phyloP scores from a whole-genome alignment of 2,113 vertebrate species.

The Lepisosteus oculatus region DNA sequence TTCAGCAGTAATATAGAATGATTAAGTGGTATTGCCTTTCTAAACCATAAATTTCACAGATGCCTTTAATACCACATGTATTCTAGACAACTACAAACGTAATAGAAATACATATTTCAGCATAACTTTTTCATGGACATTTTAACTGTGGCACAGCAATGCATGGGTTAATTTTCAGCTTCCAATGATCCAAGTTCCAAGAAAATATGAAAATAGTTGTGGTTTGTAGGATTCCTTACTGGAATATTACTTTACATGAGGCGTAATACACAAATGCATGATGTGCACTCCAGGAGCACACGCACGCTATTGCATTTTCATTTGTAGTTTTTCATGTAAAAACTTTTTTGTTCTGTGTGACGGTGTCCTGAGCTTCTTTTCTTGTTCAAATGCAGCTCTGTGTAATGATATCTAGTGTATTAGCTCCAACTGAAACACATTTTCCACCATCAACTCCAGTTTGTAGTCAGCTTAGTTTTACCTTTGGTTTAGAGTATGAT shows the following conservation, averaged over 20 bases:
- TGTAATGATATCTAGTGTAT: too few relatives aligned
- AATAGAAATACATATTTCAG: too few relatives aligned
- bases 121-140: too few relatives aligned
- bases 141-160: neutral
- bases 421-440: too few relatives aligned
- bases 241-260: conserved; percentile 8
- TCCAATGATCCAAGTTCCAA: neutral
- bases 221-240: neutral
- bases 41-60: neutral
- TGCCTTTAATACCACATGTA: neutral
- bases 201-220: conserved; percentile 8
- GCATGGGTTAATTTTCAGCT: neutral
- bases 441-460: too few relatives aligned
- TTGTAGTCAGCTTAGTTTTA: too few relatives aligned
- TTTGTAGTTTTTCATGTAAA: neutral
- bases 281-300: neutral
- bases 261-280: neutral
- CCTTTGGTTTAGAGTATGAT: too few relatives aligned
- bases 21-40: too few relatives aligned
- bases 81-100: too few relatives aligned
- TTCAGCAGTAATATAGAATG: too few relatives aligned
- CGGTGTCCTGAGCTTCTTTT: neutral
- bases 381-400: neutral
- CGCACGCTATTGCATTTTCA: too few relatives aligned
- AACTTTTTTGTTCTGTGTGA: neutral